A percentile compares a stretch with the other conserved stretches of the same genome.
phyloP scores from a whole-genome alignment of 2,888 invertebrate species.

The Xylota sylvarum region DNA sequence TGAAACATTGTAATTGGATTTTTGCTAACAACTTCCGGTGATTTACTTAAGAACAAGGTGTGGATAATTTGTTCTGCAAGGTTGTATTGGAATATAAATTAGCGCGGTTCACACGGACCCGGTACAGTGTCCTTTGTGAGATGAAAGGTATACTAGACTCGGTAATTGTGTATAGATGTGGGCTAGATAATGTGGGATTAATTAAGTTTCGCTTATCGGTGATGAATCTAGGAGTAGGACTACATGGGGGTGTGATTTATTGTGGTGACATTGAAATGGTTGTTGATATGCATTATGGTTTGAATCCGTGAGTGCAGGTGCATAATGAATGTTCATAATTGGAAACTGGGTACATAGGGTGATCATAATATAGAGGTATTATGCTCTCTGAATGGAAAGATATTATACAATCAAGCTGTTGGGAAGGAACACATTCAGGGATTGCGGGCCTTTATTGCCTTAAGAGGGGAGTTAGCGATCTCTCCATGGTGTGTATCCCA shows the following conservation, averaged over 20 bases:
- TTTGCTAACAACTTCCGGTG: constrained; percentile 72
- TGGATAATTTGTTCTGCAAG: constrained; percentile 60
- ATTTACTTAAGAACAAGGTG: constrained; percentile 72
- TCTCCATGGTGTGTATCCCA: too few species aligned
- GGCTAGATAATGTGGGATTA: constrained; percentile 54
- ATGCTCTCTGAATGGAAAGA: too few species aligned
- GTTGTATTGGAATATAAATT: constrained; percentile 54
- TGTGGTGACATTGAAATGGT: neutral
- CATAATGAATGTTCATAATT: constrained; percentile 22
- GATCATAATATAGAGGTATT: too few species aligned
- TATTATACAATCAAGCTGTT: too few species aligned
- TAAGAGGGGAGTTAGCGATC: too few species aligned
- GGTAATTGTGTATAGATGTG: constrained; percentile 58
- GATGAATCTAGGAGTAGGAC: constrained; percentile 17
- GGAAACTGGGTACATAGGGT: neutral
- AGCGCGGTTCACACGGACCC: constrained; percentile 27
- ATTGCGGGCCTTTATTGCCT: too few species aligned
- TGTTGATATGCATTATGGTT: neutral
- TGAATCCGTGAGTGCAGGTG: neutral
- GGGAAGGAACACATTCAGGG: too few species aligned
- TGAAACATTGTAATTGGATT: constrained; percentile 75
- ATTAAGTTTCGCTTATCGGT: constrained; percentile 56
- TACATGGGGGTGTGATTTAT: constrained; percentile 32
- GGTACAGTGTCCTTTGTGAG: constrained; percentile 11
- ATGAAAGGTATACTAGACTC: constrained; percentile 14